Evolutionary conservation across 2,888 invertebrate species (phyloP).

Genomic region (Acrobasis suavella): DNA sequence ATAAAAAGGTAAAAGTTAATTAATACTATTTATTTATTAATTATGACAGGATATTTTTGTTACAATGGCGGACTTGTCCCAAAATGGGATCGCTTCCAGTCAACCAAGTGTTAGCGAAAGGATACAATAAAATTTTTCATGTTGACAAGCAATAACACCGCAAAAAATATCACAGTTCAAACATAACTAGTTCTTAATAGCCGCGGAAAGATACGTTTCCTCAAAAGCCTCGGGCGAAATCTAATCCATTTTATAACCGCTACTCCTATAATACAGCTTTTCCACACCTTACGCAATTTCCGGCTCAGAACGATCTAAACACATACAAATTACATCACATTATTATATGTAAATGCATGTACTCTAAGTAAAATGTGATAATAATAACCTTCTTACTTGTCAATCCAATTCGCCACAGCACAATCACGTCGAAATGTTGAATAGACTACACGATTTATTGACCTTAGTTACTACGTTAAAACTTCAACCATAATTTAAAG

Average conservation of each 20-base stretch:
- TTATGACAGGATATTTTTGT: no score
- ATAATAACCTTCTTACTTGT: conserved; percentile 79
- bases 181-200: conserved; percentile 21
- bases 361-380: conserved; percentile 76
- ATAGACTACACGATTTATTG: conserved; percentile 47
- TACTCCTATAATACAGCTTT: conserved; percentile 9
- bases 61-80: no score
- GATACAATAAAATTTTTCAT: not conserved
- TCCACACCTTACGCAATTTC: conserved; percentile 22
- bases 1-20: no score
- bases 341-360: conserved; percentile 61
- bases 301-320: conserved; percentile 40
- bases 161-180: not conserved
- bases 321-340: conserved; percentile 57
- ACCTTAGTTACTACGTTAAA: conserved; percentile 37
- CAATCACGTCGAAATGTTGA: conserved; percentile 67
- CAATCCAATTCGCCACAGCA: conserved; percentile 76
- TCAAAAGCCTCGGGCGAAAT: conserved; percentile 4
- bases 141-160: not conserved
- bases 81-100: no score
- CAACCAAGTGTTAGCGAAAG: no score
- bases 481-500: conserved; percentile 42
- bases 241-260: conserved; percentile 15
- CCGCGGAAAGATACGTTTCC: not conserved
- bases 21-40: no score